phyloP scores from a whole-genome alignment of 2,888 invertebrate genomes.

The Andrena dorsata region DNA sequence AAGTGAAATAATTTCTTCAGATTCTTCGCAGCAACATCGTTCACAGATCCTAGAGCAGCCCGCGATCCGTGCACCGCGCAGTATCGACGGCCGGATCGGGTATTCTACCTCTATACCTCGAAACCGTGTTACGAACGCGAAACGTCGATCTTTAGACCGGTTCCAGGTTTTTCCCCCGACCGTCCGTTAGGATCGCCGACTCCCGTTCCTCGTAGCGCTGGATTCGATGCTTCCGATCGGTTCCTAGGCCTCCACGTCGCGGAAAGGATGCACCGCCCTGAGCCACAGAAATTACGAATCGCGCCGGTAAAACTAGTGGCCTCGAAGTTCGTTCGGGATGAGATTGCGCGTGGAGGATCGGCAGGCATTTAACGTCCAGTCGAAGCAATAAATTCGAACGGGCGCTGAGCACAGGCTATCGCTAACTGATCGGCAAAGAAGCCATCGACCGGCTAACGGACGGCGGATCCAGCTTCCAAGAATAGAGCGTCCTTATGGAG shows the following conservation, averaged over 20 bases:
- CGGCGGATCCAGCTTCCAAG: slow-evolving; percentile 76
- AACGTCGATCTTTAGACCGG: slow-evolving; percentile 7
- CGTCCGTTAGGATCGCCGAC: slow-evolving; percentile 17
- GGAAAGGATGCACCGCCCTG: slow-evolving; percentile 3
- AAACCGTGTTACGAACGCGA: slow-evolving; percentile 5
- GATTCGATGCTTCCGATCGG: slow-evolving; percentile 22
- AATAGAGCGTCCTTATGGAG: slow-evolving; percentile 79
- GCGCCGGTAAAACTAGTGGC: neutral
- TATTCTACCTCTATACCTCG: neutral
- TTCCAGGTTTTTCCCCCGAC: neutral
- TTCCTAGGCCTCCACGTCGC: slow-evolving; percentile 5
- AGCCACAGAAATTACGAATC: neutral
- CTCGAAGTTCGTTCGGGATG: neutral
- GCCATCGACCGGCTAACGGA: slow-evolving; percentile 72
- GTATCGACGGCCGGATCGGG: no score
- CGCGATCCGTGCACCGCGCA: no score
- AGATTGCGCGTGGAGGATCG: slow-evolving; percentile 22
- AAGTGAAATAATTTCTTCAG: no score
- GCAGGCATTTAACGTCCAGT: slow-evolving; percentile 33
- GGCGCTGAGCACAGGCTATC: slow-evolving; percentile 18
- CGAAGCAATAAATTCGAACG: slow-evolving; percentile 32
- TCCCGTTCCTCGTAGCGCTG: slow-evolving; percentile 9
- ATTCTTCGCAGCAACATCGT: no score
- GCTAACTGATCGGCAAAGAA: neutral
- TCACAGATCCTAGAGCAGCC: no score